phyloP scores from a whole-genome alignment of 2,888 invertebrate genomes.

The Drosophila pseudotalamancana region DNA sequence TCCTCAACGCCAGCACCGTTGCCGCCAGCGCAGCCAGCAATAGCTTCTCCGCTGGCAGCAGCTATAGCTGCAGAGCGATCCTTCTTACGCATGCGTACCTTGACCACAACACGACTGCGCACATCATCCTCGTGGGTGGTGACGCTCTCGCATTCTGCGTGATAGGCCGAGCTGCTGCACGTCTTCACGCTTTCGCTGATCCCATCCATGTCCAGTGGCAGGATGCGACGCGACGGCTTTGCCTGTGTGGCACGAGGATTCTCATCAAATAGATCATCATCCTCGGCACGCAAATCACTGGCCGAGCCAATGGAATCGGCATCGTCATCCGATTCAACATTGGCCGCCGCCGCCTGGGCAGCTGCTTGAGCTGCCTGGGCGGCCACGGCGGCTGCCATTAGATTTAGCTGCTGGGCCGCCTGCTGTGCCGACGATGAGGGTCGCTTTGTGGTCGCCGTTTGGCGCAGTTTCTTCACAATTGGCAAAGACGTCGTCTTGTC shows the following conservation, averaged over 20 bases:
- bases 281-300: slow-evolving; percentile 87
- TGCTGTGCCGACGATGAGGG: slow-evolving; percentile 81
- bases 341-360: slow-evolving; percentile 45
- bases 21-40: slow-evolving; percentile 6
- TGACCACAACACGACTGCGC: slow-evolving; percentile 85
- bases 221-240: slow-evolving; percentile 79
- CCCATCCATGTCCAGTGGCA: slow-evolving; percentile 85
- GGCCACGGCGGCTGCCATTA: slow-evolving; percentile 70
- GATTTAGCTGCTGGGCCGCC: slow-evolving; percentile 75
- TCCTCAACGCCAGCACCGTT: slow-evolving; percentile 73
- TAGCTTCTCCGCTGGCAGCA: slow-evolving; percentile 38
- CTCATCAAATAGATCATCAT: slow-evolving; percentile 85
- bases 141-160: slow-evolving; percentile 90
- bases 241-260: slow-evolving; percentile 79
- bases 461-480: slow-evolving; percentile 85
- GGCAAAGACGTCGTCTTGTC: slow-evolving; percentile 84
- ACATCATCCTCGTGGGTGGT: slow-evolving; percentile 87
- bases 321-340: slow-evolving; percentile 84
- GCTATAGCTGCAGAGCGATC: slow-evolving; percentile 76
- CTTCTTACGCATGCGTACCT: slow-evolving; percentile 85
- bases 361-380: slow-evolving; percentile 61
- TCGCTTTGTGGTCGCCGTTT: slow-evolving; percentile 80
- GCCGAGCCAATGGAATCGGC: slow-evolving; percentile 90
- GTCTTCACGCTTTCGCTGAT: slow-evolving; percentile 88
- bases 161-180: slow-evolving; percentile 89